These are phyloP conservation scores for Eugnorisma glareosa DNA, from an alignment of 2,888 invertebrate genomes.

Conservation along the genomic window DNA sequence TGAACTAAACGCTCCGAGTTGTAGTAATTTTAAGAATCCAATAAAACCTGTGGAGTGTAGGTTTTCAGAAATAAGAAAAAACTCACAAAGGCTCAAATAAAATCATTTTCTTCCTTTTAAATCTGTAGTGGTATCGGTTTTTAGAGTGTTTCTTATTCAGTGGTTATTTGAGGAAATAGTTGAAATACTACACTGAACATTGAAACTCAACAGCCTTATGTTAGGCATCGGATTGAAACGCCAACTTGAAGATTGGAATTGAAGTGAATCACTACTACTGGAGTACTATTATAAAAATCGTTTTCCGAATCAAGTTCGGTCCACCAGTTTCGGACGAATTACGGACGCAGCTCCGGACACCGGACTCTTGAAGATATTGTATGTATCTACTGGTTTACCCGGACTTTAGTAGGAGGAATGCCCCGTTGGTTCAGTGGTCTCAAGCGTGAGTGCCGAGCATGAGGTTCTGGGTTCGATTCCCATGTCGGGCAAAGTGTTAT, in stretches of 20 bases:
- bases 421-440: background rate
- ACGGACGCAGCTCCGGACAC: background rate
- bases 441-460: background rate
- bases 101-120: background rate
- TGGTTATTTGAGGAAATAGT: background rate
- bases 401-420: background rate
- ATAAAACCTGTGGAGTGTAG: slow-evolving; percentile 17
- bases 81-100: background rate
- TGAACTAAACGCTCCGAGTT: background rate
- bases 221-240: background rate
- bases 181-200: background rate
- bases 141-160: background rate
- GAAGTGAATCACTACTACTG: background rate
- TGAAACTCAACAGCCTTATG: background rate
- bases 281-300: background rate
- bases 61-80: slow-evolving; percentile 12
- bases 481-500: background rate
- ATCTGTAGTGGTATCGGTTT: slow-evolving; percentile 10
- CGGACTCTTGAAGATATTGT: background rate
- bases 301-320: background rate
- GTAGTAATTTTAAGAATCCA: slow-evolving; percentile 1
- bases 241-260: background rate
- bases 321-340: background rate
- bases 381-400: background rate
- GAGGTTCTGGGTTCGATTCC: background rate